A percentile compares a stretch with the other conserved stretches of the same genome.
phyloP scores from a whole-genome alignment of 2,113 vertebrate species.

The Diadophis punctatus region DNA sequence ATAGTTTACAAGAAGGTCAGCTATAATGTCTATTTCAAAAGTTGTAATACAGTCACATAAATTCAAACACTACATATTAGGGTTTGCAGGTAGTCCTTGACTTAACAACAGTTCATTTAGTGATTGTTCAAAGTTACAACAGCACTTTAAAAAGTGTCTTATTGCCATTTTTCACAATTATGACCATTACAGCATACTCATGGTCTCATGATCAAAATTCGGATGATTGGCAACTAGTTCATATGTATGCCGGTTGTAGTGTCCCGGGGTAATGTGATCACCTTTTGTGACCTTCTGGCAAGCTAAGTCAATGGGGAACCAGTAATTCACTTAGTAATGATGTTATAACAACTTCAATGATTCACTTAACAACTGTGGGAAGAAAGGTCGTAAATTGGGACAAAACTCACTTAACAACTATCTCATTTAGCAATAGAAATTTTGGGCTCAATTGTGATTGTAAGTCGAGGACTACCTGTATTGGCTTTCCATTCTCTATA shows the following conservation, averaged over 20 bases:
- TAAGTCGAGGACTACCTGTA: not conserved
- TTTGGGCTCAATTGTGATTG: no score
- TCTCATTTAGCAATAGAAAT: not conserved
- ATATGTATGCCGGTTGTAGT: not conserved
- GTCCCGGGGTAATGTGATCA: not conserved
- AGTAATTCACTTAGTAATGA: not conserved
- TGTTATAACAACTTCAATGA: not conserved
- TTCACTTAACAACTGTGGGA: not conserved
- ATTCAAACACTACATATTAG: not conserved
- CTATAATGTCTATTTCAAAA: not conserved
- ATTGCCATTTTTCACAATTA: not conserved
- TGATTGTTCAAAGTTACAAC: not conserved
- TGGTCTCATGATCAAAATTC: not conserved
- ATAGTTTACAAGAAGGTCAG: not conserved
- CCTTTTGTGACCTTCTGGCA: not conserved
- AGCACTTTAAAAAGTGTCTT: not conserved
- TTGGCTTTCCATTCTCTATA: not conserved
- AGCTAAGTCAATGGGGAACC: not conserved
- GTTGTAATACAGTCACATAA: not conserved
- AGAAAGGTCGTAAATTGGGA: not conserved
- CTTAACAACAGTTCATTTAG: not conserved
- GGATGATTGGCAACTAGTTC: not conserved
- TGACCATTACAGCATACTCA: not conserved
- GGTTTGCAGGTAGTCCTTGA: not conserved
- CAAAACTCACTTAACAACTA: not conserved